Conservation (phyloP, 2,113 vertebrate species). For the Spizaetus ornatus region DNA sequence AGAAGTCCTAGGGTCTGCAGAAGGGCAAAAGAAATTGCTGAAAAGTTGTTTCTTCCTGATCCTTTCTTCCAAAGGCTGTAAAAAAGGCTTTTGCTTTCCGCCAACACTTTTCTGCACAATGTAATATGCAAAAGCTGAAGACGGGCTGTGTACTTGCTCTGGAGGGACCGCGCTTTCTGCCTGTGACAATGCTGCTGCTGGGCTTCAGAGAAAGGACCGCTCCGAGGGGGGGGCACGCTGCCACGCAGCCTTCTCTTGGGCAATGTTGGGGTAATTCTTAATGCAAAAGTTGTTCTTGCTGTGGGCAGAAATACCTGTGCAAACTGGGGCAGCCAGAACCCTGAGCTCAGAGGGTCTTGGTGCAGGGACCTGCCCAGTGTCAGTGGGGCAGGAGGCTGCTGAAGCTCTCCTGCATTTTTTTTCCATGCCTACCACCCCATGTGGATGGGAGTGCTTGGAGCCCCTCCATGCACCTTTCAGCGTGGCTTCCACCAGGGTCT, state of each 20-base stretch:
- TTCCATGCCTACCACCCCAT: no score
- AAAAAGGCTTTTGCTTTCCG: not conserved
- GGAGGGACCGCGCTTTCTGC: not conserved
- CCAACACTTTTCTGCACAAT: not conserved
- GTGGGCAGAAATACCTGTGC: not conserved
- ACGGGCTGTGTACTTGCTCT: no score
- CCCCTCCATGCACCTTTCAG: not conserved
- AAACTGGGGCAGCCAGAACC: not conserved
- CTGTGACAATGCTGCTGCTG: not conserved
- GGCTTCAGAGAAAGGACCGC: not conserved
- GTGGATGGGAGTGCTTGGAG: not conserved
- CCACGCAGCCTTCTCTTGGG: no score
- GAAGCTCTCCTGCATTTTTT: not conserved
- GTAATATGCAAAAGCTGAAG: not conserved
- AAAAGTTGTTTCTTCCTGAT: not conserved
- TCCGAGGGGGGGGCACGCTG: accelerated
- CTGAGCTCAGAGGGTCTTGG: not conserved
- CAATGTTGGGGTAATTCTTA: accelerated
- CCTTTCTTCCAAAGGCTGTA: not conserved
- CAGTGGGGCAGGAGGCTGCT: no score
- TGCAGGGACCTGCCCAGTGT: accelerated
- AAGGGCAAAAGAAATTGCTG: not conserved
- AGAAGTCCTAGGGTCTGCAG: not conserved
- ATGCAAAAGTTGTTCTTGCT: not conserved
- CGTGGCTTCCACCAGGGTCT: not conserved